Conservation (phyloP, 2,797 vertebrate genomes). For the Tachyglossus aculeatus region DNA sequence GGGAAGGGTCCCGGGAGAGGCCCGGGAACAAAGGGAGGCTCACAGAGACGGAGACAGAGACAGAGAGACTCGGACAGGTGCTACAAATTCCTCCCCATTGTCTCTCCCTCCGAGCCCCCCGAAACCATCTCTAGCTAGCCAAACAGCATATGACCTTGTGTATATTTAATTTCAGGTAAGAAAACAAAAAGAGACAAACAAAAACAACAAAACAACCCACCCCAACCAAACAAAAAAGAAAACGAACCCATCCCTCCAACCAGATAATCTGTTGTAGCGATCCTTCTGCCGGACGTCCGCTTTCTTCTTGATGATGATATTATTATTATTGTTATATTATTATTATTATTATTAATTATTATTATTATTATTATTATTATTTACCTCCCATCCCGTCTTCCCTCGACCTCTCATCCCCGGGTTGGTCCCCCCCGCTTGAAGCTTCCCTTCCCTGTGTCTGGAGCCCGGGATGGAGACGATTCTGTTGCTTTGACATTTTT, state of each 20-base stretch:
- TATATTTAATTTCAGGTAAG: conserved; percentile 96
- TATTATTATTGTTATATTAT: conserved; percentile 66
- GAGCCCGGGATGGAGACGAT: conserved; percentile 38
- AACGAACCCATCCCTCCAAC: too few species aligned
- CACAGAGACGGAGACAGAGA: conserved; percentile 13
- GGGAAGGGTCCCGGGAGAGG: neutral
- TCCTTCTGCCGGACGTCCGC: conserved; percentile 82
- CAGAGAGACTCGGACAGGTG: conserved; percentile 76
- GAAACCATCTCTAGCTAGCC: conserved; percentile 91
- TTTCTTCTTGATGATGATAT: too few species aligned
- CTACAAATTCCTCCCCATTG: conserved; percentile 88
- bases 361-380: conserved; percentile 71
- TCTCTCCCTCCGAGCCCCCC: conserved; percentile 87
- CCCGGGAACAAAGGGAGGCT: conserved; percentile 6
- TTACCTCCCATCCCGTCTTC: conserved; percentile 48
- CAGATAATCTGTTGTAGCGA: too few species aligned
- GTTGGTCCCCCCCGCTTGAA: conserved; percentile 54
- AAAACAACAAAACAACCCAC: too few species aligned
- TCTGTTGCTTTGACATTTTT: conserved; percentile 64
- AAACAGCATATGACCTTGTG: conserved; percentile 94
- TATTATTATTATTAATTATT: conserved; percentile 65
- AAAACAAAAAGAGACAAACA: conserved; percentile 66
- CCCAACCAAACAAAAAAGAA: too few species aligned
- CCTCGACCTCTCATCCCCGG: neutral
- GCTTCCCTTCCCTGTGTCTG: conserved; percentile 5